Percentiles rank a stretch among this genome's conserved stretches.
Conservation (phyloP, 2,888 invertebrate species). For the Drosophila paranaensis region DNA sequence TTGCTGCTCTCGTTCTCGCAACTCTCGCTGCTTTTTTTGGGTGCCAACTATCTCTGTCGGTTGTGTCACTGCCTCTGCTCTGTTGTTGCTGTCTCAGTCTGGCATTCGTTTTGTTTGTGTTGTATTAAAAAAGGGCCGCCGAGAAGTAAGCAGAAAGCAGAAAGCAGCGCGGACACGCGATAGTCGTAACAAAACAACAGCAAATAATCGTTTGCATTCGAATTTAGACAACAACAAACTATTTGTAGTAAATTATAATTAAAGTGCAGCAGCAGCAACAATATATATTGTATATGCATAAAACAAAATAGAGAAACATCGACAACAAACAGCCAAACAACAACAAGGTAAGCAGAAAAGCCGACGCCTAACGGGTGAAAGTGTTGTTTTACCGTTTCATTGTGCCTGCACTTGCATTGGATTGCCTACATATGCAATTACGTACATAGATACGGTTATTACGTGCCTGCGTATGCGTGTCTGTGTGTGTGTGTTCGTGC, state of each 20-base stretch:
- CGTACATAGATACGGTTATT: constrained; percentile 2
- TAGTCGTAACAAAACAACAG: constrained; percentile 54
- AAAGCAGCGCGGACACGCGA: constrained; percentile 54
- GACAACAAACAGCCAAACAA: constrained; percentile 10
- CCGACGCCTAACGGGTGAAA: constrained; percentile 71
- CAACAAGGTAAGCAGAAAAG: constrained; percentile 65
- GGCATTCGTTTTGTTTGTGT: constrained; percentile 62
- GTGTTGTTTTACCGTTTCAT: constrained; percentile 55
- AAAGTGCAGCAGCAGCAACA: constrained; percentile 35
- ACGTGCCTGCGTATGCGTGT: neutral
- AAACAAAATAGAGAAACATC: constrained; percentile 17
- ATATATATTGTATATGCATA: neutral
- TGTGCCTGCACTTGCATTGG: constrained; percentile 12
- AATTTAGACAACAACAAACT: constrained; percentile 39
- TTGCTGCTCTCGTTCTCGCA: constrained; percentile 44
- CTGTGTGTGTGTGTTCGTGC: constrained; percentile 21
- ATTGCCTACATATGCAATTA: constrained; percentile 14
- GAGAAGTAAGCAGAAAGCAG: constrained; percentile 41
- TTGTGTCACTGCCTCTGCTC: constrained; percentile 30
- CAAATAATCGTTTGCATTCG: constrained; percentile 43
- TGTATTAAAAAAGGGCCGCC: constrained; percentile 62
- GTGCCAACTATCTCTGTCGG: constrained; percentile 37
- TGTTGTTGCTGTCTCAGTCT: constrained; percentile 46
- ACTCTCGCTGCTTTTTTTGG: constrained; percentile 47
- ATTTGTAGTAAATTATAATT: constrained; percentile 25